phyloP scores from a whole-genome alignment of 2,888 invertebrate species.

The Rhagonycha fulva region DNA sequence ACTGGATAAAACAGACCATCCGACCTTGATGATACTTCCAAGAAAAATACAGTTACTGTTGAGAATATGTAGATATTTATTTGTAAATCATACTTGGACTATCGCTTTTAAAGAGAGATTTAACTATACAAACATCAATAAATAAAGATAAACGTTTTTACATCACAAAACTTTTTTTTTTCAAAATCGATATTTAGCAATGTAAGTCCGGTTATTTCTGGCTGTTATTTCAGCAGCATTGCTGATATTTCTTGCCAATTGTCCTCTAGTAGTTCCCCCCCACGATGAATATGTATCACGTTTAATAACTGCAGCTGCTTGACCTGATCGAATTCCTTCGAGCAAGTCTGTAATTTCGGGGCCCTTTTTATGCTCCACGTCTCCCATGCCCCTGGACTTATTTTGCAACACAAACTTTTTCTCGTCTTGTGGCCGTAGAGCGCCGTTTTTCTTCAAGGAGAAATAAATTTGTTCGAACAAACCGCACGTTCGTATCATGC shows the following conservation, averaged over 20 bases:
- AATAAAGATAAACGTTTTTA: background rate
- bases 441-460: constrained; percentile 71
- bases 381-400: constrained; percentile 37
- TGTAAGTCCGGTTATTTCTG: constrained; percentile 5
- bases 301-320: background rate
- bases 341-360: constrained; percentile 50
- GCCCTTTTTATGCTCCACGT: constrained; percentile 27
- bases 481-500: constrained; percentile 70
- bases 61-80: background rate
- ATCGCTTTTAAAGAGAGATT: background rate
- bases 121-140: background rate
- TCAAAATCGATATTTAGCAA: background rate
- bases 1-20: constrained; percentile 60
- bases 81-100: background rate
- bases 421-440: constrained; percentile 66
- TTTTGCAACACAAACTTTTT: constrained; percentile 67
- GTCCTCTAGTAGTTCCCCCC: constrained; percentile 25
- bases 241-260: constrained; percentile 27
- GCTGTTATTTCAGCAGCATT: constrained; percentile 26
- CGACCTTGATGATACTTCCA: background rate
- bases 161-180: background rate
- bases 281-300: constrained; percentile 11
- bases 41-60: background rate
- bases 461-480: constrained; percentile 70
- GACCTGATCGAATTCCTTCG: constrained; percentile 42